Evolutionary conservation across 2,113 vertebrate genomes (phyloP).

Genomic region (Prolemur simus): DNA sequence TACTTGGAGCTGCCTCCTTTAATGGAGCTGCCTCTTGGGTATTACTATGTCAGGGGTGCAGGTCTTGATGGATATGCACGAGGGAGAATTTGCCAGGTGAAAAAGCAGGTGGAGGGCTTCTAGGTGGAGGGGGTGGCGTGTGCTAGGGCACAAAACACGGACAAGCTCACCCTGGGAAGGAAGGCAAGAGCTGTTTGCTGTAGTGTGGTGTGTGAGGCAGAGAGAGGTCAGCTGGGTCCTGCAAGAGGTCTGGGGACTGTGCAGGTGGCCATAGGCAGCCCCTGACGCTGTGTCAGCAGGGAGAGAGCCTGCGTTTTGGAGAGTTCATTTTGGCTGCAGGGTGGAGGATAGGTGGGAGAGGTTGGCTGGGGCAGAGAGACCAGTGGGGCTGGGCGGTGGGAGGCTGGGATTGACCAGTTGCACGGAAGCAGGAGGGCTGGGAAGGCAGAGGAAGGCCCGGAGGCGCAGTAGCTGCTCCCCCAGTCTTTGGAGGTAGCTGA

Average conservation of each 20-base stretch:
- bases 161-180: accelerated
- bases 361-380: not conserved
- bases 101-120: not conserved
- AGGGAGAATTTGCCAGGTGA: not conserved
- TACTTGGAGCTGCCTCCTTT: not conserved
- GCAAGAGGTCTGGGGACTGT: not conserved
- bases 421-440: accelerated
- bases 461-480: not conserved
- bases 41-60: not conserved
- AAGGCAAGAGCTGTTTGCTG: accelerated
- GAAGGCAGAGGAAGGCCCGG: not conserved
- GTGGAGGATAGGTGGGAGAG: not conserved
- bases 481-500: not conserved
- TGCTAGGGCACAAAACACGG: not conserved
- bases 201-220: accelerated
- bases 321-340: not conserved
- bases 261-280: not conserved
- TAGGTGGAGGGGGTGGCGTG: accelerated
- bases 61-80: not conserved
- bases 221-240: not conserved
- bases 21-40: not conserved
- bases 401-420: not conserved
- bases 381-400: not conserved
- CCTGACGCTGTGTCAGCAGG: not conserved
- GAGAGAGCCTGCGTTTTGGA: not conserved